These are phyloP conservation scores for Bombyx mori DNA, from an alignment of 1,140 invertebrate genomes.

Conservation along the genomic window DNA sequence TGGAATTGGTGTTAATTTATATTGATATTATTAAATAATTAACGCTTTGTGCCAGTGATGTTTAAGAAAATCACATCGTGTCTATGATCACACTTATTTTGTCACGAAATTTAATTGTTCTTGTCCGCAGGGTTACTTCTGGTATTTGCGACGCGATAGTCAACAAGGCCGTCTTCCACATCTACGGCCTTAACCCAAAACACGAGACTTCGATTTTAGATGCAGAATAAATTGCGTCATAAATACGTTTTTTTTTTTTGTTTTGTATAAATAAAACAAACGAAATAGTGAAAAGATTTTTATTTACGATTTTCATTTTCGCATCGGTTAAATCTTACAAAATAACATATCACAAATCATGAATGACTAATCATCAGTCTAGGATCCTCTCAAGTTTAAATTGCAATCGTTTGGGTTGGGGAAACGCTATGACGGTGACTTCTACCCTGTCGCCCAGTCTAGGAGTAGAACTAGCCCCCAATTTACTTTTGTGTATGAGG, in stretches of 20 bases:
- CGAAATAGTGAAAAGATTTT: too few relatives aligned
- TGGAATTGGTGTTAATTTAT: too few relatives aligned
- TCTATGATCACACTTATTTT: too few relatives aligned
- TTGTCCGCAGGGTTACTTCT: constrained; percentile 45
- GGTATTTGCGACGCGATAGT: constrained; percentile 63
- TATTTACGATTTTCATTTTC: not conserved
- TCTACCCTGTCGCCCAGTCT: constrained; percentile 80
- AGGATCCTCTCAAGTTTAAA: constrained; percentile 50
- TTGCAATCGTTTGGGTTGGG: constrained; percentile 53
- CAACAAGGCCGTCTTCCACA: constrained; percentile 55
- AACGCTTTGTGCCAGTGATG: too few relatives aligned
- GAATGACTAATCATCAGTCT: constrained; percentile 24
- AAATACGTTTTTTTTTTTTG: constrained; percentile 1
- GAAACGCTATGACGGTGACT: constrained; percentile 51
- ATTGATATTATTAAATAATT: too few relatives aligned
- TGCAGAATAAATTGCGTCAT: constrained; percentile 29
- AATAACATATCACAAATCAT: constrained; percentile 12
- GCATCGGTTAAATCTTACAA: not conserved
- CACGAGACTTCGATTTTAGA: constrained; percentile 36
- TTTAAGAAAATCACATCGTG: too few relatives aligned
- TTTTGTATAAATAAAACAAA: constrained; percentile 10
- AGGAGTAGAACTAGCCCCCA: constrained; percentile 72
- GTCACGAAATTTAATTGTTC: constrained; percentile 3
- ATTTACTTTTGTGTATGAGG: constrained; percentile 79
- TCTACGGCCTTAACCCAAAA: constrained; percentile 42